Evolutionary conservation across 53 echinoderm and acorn worm genomes (phyloP).

Genomic region (Echinarachnius parma): DNA sequence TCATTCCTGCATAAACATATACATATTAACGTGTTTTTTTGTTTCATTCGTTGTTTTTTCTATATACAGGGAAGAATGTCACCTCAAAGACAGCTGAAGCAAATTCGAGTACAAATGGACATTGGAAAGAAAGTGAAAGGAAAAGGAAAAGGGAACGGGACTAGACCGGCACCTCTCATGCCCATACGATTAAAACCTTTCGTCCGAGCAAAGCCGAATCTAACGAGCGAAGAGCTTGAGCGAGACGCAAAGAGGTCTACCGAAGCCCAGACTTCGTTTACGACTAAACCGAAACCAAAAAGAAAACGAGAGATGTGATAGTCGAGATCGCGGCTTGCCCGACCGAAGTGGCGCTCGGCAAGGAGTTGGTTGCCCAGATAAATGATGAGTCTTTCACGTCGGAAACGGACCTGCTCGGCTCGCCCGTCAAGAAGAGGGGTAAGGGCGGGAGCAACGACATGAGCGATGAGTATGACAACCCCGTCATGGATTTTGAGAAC

Average conservation of each 20-base stretch:
- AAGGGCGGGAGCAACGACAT: background rate
- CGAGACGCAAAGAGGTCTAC: background rate
- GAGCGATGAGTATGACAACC: constrained; percentile 40
- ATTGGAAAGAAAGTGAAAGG: constrained; percentile 7
- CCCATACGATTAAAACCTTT: too few relatives aligned
- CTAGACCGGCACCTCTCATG: too few relatives aligned
- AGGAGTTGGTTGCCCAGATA: background rate
- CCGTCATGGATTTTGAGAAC: constrained; percentile 28
- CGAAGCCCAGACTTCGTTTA: constrained; percentile 36
- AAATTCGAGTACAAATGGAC: constrained; percentile 21
- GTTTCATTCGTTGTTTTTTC: background rate
- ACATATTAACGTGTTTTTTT: too few relatives aligned
- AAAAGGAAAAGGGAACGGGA: too few relatives aligned
- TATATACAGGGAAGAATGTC: constrained; percentile 28
- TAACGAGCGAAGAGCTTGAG: constrained; percentile 9
- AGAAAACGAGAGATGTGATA: background rate
- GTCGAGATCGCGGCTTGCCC: constrained; percentile 6
- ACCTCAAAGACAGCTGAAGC: constrained; percentile 19
- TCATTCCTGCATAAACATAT: too few relatives aligned
- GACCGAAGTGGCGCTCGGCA: constrained; percentile 10
- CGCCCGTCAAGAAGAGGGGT: background rate
- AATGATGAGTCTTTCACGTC: constrained; percentile 37
- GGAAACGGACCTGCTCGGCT: constrained; percentile 26
- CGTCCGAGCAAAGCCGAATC: background rate
- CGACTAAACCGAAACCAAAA: background rate